Conservation (phyloP, 2,113 vertebrate genomes). For the Strix uralensis region DNA sequence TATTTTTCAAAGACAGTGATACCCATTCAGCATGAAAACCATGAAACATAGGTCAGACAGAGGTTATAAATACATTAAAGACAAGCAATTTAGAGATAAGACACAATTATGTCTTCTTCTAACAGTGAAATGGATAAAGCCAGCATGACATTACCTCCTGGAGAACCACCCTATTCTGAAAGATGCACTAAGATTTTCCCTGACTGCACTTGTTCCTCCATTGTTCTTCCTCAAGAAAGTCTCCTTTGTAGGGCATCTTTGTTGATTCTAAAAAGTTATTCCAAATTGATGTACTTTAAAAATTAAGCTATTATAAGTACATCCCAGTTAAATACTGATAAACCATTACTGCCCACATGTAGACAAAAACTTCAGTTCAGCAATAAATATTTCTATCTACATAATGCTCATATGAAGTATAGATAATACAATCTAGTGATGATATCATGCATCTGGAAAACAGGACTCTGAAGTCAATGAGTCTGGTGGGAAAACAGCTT, state of each 20-base stretch:
- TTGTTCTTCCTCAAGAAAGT: background rate
- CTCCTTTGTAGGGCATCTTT: background rate
- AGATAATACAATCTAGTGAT: background rate
- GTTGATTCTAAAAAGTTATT: background rate
- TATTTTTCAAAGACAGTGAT: background rate
- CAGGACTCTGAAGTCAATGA: background rate
- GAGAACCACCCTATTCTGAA: background rate
- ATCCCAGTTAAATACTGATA: background rate
- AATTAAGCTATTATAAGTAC: background rate
- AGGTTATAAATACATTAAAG: background rate
- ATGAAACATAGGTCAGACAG: background rate
- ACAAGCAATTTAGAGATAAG: background rate
- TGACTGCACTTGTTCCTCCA: background rate
- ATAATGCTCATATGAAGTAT: background rate
- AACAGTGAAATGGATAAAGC: background rate
- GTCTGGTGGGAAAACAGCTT: background rate
- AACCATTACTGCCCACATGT: background rate
- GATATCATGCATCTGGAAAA: background rate
- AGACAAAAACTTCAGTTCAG: background rate
- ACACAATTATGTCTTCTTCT: background rate
- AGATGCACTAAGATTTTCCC: background rate
- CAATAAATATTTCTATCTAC: background rate
- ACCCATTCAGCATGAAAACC: background rate
- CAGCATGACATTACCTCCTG: background rate
- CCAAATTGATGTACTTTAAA: background rate